Evolutionary conservation across 1,140 invertebrate species (phyloP), one percentile per base, ranked within the genome.

Genomic region (Drosophila leontia): DNA sequence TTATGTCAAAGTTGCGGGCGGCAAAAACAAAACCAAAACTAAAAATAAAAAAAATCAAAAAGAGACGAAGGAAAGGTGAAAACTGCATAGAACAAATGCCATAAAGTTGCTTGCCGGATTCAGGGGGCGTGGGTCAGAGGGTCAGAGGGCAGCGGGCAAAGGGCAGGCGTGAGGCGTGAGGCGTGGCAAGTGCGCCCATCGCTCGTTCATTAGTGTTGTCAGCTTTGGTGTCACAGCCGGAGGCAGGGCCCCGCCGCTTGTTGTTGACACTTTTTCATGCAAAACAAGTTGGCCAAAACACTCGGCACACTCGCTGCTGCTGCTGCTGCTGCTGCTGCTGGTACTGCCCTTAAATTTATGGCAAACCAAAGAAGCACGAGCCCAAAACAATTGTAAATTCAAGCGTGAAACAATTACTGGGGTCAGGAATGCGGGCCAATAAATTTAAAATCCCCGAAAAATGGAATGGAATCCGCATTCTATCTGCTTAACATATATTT

Each of bases 1-100:
- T 90, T 90, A 90, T 90, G 85, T 91, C 85, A 90, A 90, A 90
- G 85, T 90, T 90, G 81, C 56, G 78, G 80, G 50, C 63, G 59
- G 55, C 53, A 53, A 44, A 58, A 60, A 44, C 34, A 51, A 77
- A 58, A 34, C 34, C 60, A 39, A 60, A 55, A 67, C 37, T 41
- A 61, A 53, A 50, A 61, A 56, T 47, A 35, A 42, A 45, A 45
- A 35, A 44, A 45, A 45, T 35, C 26, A 26, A 26, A 58, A 26
- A 12, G 7, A 48, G 39, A 32, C n/a, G 50, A 72, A 71, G 68
- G 72, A 68, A 53, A 78, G 68, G 60, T 69, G 74, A 74, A 81
- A 85, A 82, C 61, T 82, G 82, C 82, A 84, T 81, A 80, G 69
- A 83, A 84, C 77, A 87, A 87, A 80, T 74, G 84, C 77, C 81